These are phyloP conservation scores for Phylloscopus collybita DNA, from an alignment of 2,797 vertebrate genomes.

Conservation along the genomic window DNA sequence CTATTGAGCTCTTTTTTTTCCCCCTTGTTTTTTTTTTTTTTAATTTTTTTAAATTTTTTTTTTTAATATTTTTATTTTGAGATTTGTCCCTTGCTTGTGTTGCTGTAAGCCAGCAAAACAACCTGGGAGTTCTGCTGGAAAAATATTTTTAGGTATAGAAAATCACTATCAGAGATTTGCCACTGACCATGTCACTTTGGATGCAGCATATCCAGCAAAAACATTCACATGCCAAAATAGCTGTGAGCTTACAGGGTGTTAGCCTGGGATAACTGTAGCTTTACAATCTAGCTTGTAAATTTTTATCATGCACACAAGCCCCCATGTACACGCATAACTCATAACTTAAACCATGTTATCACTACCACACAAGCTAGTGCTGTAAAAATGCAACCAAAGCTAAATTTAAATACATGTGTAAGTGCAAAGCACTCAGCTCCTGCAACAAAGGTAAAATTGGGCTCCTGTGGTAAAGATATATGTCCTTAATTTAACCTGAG, in stretches of 20 bases:
- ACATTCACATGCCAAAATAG: neutral
- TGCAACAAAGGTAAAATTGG: conserved; percentile 41
- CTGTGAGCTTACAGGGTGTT: neutral
- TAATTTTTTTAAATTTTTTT: neutral
- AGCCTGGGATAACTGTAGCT: neutral
- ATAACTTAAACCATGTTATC: conserved; percentile 1
- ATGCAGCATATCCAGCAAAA: neutral
- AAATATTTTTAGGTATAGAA: neutral
- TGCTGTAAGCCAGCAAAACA: neutral
- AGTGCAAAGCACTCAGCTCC: conserved; percentile 22
- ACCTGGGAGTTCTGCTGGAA: neutral
- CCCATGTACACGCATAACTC: neutral
- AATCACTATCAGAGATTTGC: neutral
- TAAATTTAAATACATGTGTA: conserved; percentile 37
- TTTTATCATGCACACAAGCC: neutral
- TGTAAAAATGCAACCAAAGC: conserved; percentile 53
- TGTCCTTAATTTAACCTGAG: conserved; percentile 48
- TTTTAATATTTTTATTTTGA: neutral
- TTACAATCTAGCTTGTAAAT: neutral
- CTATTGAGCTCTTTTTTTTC: rapidly evolving
- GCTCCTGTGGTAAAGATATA: conserved; percentile 17
- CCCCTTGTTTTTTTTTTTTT: no score
- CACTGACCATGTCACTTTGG: neutral
- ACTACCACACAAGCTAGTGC: neutral
- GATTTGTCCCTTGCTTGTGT: neutral